phyloP scores from a whole-genome alignment of 2,888 invertebrate genomes.

The Luperina nickerlii region DNA sequence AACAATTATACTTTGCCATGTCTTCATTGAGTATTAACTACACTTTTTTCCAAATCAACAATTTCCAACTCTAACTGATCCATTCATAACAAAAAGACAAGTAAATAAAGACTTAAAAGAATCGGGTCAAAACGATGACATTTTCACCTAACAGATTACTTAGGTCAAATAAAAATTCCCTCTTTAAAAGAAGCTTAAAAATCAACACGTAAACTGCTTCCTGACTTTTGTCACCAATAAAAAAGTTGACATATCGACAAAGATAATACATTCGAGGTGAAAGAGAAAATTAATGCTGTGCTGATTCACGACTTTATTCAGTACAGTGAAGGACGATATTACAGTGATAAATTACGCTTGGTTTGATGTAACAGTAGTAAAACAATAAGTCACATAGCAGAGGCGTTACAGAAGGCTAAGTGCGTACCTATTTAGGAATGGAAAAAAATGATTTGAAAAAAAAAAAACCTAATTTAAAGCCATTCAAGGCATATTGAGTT shows the following conservation, averaged over 20 bases:
- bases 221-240: constrained; percentile 28
- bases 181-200: constrained; percentile 5
- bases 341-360: constrained; percentile 13
- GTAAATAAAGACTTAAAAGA: neutral
- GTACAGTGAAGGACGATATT: constrained; percentile 20
- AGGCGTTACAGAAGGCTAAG: constrained; percentile 13
- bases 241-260: constrained; percentile 42
- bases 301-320: constrained; percentile 34
- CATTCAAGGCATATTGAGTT: neutral
- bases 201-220: constrained; percentile 11
- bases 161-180: neutral
- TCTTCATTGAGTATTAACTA: neutral
- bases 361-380: constrained; percentile 22
- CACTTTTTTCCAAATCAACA: neutral
- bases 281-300: constrained; percentile 3
- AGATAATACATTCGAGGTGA: constrained; percentile 26
- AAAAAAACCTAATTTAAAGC: too few species aligned
- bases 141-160: neutral
- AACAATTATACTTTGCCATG: neutral
- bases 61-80: neutral
- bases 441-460: neutral
- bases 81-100: neutral
- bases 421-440: neutral
- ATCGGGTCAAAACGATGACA: neutral
- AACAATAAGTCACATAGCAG: constrained; percentile 30